Evolutionary conservation across 2,797 vertebrate genomes (phyloP), one percentile per base, ranked within the genome.

Genomic region (Chrosomus eos): DNA sequence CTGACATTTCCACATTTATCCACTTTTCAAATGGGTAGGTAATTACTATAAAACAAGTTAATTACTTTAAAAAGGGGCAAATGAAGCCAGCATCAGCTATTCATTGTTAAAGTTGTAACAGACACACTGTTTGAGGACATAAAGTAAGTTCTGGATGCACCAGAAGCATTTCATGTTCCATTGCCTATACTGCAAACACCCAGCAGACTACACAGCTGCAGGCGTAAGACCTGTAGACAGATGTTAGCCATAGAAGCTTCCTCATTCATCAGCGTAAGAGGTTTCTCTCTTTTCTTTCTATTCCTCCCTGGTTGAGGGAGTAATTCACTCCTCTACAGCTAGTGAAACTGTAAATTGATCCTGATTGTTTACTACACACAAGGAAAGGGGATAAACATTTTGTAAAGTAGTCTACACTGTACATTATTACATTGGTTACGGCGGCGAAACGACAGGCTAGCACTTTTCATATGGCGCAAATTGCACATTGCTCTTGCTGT

Each of bases 401-500:
- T 73, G 55, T 72, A 82, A 82, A 82, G 70, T 31, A 72, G 31
- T 80, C 68, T 53, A 51, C 36, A 36, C 36, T 36, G 36, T 36
- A 36, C 58, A 64, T 85, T 31, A 80, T 85, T 73, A 80, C 23
- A 26, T 31, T 38, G 19, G 55, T 80, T 73, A 72, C 23, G 1
- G 19, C 14, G 87, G 26, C 74, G 85, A 90, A 90, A 90, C 90
- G 88, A 90, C 90, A 85, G 91, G 91, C 91, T 94, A 92, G 92
- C 91, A 91, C 92, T 93, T 94, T 88, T 92, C 88, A 92, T 89
- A 91, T 28, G 28, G 45, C 85, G 86, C 91, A 93, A 92, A 94
- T 94, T 93, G 88, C 91, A 92, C 90, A 93, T 93, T 92, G 93
- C 91, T 91, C 91, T 93, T 88, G 91, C 93, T 90, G 93, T 94